Evolutionary conservation across 1,140 invertebrate species (phyloP).

Genomic region (Atta texana): DNA sequence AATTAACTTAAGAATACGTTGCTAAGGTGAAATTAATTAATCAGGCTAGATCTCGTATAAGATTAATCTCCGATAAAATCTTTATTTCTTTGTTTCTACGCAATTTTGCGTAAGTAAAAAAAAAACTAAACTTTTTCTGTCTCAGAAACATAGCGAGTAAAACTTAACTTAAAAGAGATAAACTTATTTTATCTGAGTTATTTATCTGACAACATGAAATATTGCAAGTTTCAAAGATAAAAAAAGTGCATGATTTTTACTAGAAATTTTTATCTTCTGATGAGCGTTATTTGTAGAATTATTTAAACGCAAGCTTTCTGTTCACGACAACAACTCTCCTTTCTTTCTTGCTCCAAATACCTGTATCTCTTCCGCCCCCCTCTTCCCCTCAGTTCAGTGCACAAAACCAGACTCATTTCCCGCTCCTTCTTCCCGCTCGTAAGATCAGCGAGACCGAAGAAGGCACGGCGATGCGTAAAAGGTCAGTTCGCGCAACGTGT

Average conservation of each 20-base stretch:
- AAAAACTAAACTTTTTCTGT: background rate
- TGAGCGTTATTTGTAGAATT: background rate
- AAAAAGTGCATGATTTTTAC: background rate
- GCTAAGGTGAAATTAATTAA: conserved; percentile 44
- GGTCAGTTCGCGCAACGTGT: conserved; percentile 64
- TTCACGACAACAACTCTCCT: background rate
- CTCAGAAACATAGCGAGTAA: background rate
- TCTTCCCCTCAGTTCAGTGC: background rate
- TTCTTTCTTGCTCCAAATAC: conserved; percentile 37
- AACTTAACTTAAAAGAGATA: background rate
- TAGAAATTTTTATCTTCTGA: background rate
- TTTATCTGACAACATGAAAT: background rate
- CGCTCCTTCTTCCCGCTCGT: conserved; percentile 33
- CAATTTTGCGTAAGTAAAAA: background rate
- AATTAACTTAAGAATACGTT: background rate
- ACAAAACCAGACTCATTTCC: conserved; percentile 49
- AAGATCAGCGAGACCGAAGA: conserved; percentile 45
- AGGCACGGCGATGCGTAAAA: conserved; percentile 69
- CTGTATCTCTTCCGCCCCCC: background rate
- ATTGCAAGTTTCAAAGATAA: background rate
- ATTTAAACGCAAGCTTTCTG: background rate
- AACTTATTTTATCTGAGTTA: no score
- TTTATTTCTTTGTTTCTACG: background rate
- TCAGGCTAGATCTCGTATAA: background rate
- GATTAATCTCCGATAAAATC: background rate